These are phyloP conservation scores for Cavia porcellus DNA, from an alignment of 2,113 vertebrate genomes.

Conservation along the genomic window DNA sequence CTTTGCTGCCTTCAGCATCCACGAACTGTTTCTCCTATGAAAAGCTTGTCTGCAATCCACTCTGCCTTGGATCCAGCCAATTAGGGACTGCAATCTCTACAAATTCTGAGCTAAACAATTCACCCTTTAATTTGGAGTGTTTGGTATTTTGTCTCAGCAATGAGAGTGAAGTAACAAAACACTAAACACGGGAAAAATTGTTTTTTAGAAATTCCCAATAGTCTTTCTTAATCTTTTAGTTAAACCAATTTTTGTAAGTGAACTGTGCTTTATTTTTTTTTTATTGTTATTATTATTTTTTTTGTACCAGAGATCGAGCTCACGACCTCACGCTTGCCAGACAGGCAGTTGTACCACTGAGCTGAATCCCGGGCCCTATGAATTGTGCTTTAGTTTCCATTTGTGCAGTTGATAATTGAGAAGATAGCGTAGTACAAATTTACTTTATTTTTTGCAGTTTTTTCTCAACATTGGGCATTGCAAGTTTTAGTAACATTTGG, in stretches of 20 bases:
- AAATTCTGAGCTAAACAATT: neutral
- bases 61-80: neutral
- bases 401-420: neutral
- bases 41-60: neutral
- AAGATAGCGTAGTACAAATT: neutral
- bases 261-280: neutral
- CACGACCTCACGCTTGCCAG: too few species aligned
- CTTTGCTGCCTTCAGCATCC: neutral
- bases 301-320: too few species aligned
- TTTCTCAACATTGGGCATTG: neutral
- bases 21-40: neutral
- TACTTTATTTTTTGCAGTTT: conserved; percentile 20
- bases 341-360: too few species aligned
- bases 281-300: too few species aligned
- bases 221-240: neutral
- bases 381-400: neutral
- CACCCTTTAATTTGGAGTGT: neutral
- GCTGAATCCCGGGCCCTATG: too few species aligned
- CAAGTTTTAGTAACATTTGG: conserved; percentile 4
- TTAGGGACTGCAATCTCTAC: neutral
- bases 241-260: neutral
- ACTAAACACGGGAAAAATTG: neutral
- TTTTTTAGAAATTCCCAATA: neutral
- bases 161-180: neutral
- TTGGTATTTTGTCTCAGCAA: neutral